A percentile compares a stretch with the other conserved stretches of the same genome.
Conservation (phyloP, 2,797 vertebrate genomes). For the Sebastes trivittatus region DNA sequence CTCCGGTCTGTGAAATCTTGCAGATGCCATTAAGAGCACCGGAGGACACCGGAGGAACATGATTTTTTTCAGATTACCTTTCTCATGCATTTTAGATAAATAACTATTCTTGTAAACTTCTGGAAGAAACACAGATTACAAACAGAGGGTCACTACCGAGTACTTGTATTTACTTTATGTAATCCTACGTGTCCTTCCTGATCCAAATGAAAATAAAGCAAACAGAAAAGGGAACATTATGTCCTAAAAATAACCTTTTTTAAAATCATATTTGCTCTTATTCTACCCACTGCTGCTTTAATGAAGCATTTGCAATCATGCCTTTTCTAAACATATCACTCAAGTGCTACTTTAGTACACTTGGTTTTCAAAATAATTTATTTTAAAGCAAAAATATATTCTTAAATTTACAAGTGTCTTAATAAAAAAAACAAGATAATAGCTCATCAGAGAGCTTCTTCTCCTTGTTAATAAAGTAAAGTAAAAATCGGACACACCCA, state of each 20-base stretch:
- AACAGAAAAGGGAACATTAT: not conserved
- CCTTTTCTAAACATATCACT: not conserved
- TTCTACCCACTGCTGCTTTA: too few species aligned
- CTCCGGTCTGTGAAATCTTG: too few species aligned
- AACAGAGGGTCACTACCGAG: rapidly evolving
- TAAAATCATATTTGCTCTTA: too few species aligned
- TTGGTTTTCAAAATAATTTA: slow-evolving; percentile 28
- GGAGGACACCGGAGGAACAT: too few species aligned
- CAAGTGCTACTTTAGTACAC: not conserved
- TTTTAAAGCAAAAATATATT: slow-evolving; percentile 30
- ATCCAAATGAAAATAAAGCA: not conserved
- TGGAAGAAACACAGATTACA: not conserved
- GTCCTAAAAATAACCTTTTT: too few species aligned
- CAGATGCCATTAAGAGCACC: too few species aligned
- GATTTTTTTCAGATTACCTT: too few species aligned
- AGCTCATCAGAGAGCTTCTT: not conserved
- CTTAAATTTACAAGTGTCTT: not conserved
- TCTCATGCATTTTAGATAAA: too few species aligned
- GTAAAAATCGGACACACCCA: not conserved
- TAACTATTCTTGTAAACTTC: not conserved
- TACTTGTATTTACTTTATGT: not conserved
- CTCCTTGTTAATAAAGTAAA: not conserved
- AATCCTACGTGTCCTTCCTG: not conserved
- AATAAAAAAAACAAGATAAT: not conserved
- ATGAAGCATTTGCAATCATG: not conserved